These are phyloP conservation scores for Mesaphorura yosii DNA, from an alignment of 1,140 invertebrate species.

Conservation along the genomic window DNA sequence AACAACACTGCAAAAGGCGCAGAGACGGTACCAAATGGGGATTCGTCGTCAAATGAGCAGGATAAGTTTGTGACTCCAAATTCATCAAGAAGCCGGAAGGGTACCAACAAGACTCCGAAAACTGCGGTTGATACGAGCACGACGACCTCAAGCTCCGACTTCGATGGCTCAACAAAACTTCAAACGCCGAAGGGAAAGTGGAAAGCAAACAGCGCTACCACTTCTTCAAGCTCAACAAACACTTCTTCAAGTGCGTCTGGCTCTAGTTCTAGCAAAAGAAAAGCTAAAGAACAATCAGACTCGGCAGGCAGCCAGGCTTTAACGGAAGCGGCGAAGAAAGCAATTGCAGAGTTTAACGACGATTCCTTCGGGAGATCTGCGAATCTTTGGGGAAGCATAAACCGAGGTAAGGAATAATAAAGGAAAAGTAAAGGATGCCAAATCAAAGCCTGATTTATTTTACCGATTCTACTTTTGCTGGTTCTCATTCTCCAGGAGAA, in stretches of 20 bases:
- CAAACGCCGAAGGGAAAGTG: too few relatives aligned
- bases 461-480: not conserved
- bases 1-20: too few relatives aligned
- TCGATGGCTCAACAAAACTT: too few relatives aligned
- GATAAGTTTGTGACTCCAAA: too few relatives aligned
- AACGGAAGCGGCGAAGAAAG: not conserved
- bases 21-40: too few relatives aligned
- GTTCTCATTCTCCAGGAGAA: conserved; percentile 5
- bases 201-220: too few relatives aligned
- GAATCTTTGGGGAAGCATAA: not conserved
- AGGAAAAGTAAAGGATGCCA: not conserved
- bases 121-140: too few relatives aligned
- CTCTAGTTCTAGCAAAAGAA: not conserved
- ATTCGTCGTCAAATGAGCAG: too few relatives aligned
- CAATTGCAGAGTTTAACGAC: not conserved
- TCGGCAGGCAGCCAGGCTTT: not conserved
- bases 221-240: not conserved
- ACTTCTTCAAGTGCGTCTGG: not conserved
- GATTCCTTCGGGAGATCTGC: not conserved
- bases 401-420: not conserved
- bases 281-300: not conserved
- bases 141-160: not conserved
- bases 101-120: too few relatives aligned
- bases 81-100: too few relatives aligned
- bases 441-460: not conserved